A percentile compares a stretch with the other conserved stretches of the same genome.
These are phyloP conservation scores for Garrulus glandarius DNA, from an alignment of 2,797 vertebrate species.

Conservation along the genomic window DNA sequence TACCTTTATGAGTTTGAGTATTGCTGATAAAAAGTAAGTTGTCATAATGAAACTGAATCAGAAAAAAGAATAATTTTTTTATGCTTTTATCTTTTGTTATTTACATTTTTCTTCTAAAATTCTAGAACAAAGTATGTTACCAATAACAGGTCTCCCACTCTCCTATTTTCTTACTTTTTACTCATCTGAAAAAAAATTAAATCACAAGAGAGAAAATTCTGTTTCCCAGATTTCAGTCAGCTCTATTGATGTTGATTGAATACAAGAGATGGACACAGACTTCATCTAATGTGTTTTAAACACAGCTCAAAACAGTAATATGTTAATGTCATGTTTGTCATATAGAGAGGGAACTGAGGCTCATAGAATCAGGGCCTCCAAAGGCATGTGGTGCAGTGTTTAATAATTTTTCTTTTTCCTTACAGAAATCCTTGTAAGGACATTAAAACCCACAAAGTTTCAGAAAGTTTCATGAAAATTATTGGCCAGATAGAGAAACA, in stretches of 20 bases:
- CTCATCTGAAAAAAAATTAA: background rate
- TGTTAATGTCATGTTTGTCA: background rate
- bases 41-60: background rate
- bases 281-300: background rate
- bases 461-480: background rate
- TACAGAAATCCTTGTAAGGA: background rate
- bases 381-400: background rate
- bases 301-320: background rate
- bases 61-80: background rate
- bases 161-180: background rate
- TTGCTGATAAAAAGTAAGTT: background rate
- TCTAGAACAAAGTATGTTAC: background rate
- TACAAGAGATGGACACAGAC: background rate
- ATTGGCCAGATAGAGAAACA: background rate
- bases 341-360: background rate
- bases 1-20: background rate
- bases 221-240: background rate
- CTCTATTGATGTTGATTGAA: background rate
- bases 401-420: background rate
- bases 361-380: background rate
- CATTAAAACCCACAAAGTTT: background rate
- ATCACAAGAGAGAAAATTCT: background rate
- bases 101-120: background rate
- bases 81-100: background rate
- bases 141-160: rapidly evolving